Percentiles rank a stretch among this genome's conserved stretches.
Conservation (phyloP, 2,113 vertebrate species). For the Erythrocercus mccallii region DNA sequence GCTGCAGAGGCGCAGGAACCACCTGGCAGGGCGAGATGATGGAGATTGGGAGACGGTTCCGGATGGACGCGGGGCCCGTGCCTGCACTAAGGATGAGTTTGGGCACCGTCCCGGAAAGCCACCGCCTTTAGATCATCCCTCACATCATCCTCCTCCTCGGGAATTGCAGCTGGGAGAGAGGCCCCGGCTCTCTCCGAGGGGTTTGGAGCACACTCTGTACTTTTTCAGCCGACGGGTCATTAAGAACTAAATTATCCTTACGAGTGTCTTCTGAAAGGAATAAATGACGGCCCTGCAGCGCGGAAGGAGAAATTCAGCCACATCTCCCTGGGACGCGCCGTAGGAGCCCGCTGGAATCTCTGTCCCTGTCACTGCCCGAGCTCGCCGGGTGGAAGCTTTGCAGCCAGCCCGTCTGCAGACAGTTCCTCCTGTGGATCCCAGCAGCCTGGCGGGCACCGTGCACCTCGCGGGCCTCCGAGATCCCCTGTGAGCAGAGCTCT, state of each 20-base stretch:
- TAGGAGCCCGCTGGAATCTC: neutral
- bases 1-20: accelerated
- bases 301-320: accelerated
- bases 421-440: too few species aligned
- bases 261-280: neutral
- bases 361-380: too few species aligned
- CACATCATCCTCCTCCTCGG: neutral
- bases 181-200: neutral
- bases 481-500: too few species aligned
- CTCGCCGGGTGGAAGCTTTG: too few species aligned
- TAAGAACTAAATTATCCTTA: neutral
- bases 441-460: too few species aligned
- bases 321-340: accelerated
- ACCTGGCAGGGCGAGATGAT: too few species aligned
- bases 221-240: neutral
- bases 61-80: neutral
- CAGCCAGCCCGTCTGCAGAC: too few species aligned
- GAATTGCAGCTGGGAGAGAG: neutral
- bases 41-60: accelerated
- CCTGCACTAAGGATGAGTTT: neutral
- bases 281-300: accelerated
- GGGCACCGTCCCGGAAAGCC: accelerated
- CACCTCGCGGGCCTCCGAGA: too few species aligned
- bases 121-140: neutral
- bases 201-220: neutral